A percentile compares a stretch with the other conserved stretches of the same genome.
Conservation (phyloP, 1,140 invertebrate species). For the Cecropterus lyciades region DNA sequence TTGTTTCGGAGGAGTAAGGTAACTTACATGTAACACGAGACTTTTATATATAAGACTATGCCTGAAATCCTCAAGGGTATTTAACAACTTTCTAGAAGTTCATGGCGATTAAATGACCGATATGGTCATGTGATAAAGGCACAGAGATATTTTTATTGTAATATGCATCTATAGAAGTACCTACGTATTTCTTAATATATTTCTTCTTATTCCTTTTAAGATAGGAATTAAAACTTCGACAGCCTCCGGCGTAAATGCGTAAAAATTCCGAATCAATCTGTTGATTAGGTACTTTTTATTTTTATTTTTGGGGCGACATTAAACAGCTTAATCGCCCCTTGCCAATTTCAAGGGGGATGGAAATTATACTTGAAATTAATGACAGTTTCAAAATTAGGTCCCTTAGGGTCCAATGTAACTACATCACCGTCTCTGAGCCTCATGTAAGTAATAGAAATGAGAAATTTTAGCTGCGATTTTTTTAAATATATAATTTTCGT, state of each 20-base stretch:
- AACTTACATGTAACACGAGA: too few species aligned
- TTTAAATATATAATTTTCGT: too few species aligned
- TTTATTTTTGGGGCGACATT: slow-evolving; percentile 71
- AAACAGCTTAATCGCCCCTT: slow-evolving; percentile 77
- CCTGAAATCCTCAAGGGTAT: too few species aligned
- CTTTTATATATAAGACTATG: too few species aligned
- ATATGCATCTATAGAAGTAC: background rate
- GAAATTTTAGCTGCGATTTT: too few species aligned
- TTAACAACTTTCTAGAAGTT: too few species aligned
- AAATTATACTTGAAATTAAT: slow-evolving; percentile 72
- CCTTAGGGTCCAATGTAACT: slow-evolving; percentile 50
- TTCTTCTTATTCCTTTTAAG: slow-evolving; percentile 14
- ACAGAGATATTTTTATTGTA: too few species aligned
- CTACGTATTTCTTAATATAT: background rate
- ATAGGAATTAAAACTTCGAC: slow-evolving; percentile 40
- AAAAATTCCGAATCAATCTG: slow-evolving; percentile 72
- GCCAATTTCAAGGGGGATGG: slow-evolving; percentile 56
- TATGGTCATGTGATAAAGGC: too few species aligned
- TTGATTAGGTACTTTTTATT: slow-evolving; percentile 78
- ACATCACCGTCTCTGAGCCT: slow-evolving; percentile 34
- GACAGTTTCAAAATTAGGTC: slow-evolving; percentile 70
- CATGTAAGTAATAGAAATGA: background rate
- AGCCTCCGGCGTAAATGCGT: slow-evolving; percentile 45
- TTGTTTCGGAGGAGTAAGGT: too few species aligned
- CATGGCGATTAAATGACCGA: too few species aligned